Evolutionary conservation across 1,140 invertebrate genomes (phyloP).

Genomic region (Euglossa dilemma): DNA sequence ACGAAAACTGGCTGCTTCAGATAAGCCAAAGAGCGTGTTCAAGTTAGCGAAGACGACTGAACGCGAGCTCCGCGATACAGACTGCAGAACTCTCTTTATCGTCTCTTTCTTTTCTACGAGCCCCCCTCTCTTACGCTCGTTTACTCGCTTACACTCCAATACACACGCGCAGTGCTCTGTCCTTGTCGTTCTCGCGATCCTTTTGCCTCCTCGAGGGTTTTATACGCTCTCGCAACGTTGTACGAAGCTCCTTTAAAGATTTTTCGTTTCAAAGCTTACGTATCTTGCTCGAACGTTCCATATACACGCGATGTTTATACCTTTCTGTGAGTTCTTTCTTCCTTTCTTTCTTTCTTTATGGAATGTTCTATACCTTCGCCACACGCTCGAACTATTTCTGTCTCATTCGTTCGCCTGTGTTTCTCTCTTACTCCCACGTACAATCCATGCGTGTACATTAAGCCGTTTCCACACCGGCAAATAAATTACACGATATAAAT

Average conservation of each 20-base stretch:
- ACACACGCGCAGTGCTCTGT: neutral
- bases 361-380: neutral
- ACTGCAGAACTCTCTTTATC: conserved; percentile 15
- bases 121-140: neutral
- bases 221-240: neutral
- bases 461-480: neutral
- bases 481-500: neutral
- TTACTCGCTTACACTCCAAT: neutral
- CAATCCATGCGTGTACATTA: neutral
- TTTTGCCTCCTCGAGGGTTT: neutral
- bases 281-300: neutral
- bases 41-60: conserved; percentile 22
- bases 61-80: neutral
- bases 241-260: neutral
- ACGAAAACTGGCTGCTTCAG: neutral
- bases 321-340: neutral
- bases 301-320: neutral
- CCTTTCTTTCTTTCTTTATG: neutral
- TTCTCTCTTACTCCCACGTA: neutral
- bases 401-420: neutral
- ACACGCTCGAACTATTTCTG: neutral
- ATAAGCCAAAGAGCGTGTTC: neutral
- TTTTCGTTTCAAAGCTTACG: neutral
- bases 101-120: conserved; percentile 10
- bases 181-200: neutral